Evolutionary conservation across 2,888 invertebrate genomes (phyloP).

Genomic region (Bellardia pandia): DNA sequence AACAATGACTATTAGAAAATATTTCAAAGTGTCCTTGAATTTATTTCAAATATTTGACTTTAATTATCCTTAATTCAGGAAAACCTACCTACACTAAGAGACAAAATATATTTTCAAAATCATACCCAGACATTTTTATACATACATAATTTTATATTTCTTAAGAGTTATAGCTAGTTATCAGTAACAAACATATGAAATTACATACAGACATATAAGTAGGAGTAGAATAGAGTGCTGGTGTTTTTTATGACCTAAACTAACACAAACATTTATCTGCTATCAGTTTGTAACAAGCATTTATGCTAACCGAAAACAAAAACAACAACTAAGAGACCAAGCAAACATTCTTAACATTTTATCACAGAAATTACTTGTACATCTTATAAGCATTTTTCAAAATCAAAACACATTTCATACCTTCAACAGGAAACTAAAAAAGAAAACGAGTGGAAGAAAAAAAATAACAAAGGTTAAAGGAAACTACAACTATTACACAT

Average conservation of each 20-base stretch:
- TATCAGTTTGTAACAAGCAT: slow-evolving; percentile 56
- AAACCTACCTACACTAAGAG: neutral
- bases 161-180: slow-evolving; percentile 9
- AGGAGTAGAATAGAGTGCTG: neutral
- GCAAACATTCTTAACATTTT: neutral
- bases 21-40: neutral
- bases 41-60: neutral
- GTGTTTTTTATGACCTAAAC: slow-evolving; percentile 28
- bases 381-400: slow-evolving; percentile 8
- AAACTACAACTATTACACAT: neutral
- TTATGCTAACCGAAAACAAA: slow-evolving; percentile 23
- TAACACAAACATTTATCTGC: slow-evolving; percentile 56
- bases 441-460: neutral
- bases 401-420: slow-evolving; percentile 1
- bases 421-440: neutral
- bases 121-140: neutral
- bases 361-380: slow-evolving; percentile 5
- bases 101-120: neutral
- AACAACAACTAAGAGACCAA: slow-evolving; percentile 1
- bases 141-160: neutral
- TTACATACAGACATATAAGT: neutral
- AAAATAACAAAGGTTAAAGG: neutral
- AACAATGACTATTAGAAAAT: too few relatives aligned
- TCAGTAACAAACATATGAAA: neutral
- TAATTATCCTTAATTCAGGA: neutral